Percentiles rank a stretch among this genome's conserved stretches.
phyloP scores from a whole-genome alignment of 1,140 invertebrate genomes.

The Drosophila pandora region DNA sequence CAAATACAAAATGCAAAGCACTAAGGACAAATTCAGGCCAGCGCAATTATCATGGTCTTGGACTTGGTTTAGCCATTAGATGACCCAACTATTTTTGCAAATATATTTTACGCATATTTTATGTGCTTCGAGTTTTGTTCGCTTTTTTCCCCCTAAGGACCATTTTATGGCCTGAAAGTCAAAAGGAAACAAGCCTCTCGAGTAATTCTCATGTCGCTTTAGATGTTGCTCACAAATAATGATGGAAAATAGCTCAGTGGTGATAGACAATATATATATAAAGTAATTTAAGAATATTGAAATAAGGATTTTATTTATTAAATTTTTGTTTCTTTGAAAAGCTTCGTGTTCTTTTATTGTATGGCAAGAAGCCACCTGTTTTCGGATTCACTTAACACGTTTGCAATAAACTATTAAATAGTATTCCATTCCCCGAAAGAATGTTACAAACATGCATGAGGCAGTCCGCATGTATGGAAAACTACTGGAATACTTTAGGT shows the following conservation, averaged over 20 bases:
- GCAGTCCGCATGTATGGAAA: background rate
- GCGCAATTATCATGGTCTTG: conserved; percentile 71
- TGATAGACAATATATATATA: conserved; percentile 24
- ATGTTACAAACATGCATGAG: background rate
- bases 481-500: conserved; percentile 1
- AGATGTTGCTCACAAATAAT: conserved; percentile 51
- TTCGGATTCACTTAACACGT: background rate
- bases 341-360: no score
- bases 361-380: background rate
- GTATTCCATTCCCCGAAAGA: background rate
- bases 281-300: conserved; percentile 30
- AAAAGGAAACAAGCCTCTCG: conserved; percentile 22
- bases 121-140: conserved; percentile 56
- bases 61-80: conserved; percentile 78
- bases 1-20: conserved; percentile 63
- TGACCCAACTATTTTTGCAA: conserved; percentile 74
- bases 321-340: no score
- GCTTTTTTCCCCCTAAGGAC: conserved; percentile 17
- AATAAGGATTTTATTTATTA: background rate
- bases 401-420: conserved; percentile 2
- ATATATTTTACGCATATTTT: conserved; percentile 77
- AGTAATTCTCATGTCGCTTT: conserved; percentile 35
- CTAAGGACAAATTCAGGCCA: conserved; percentile 53
- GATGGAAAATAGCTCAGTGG: conserved; percentile 41
- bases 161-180: conserved; percentile 50